Percentiles rank a stretch among this genome's conserved stretches.
Evolutionary conservation across 2,113 vertebrate species (phyloP).

Genomic region (Fulmarus glacialis): DNA sequence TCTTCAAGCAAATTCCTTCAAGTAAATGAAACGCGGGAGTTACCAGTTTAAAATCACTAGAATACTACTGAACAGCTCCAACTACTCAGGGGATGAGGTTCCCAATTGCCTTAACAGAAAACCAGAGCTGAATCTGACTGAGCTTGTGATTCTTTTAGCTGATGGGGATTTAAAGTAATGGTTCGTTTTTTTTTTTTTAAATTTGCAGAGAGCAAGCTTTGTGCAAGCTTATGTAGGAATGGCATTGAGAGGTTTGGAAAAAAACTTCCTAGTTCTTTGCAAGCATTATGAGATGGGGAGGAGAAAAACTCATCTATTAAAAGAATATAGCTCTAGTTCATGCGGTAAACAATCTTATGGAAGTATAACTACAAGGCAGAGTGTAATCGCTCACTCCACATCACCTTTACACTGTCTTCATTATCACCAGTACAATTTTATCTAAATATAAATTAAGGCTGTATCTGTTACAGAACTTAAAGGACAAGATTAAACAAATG

Average conservation of each 20-base stretch:
- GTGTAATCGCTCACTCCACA: background rate
- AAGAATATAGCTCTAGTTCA: background rate
- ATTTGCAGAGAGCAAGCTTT: background rate
- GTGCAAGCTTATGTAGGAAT: background rate
- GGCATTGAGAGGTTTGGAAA: background rate
- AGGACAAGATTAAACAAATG: background rate
- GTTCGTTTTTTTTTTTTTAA: too few species aligned
- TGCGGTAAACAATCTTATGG: background rate
- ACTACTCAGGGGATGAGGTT: background rate
- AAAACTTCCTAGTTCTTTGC: background rate
- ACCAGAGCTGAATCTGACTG: accelerated
- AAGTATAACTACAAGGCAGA: background rate
- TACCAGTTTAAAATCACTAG: background rate
- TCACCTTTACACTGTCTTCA: background rate
- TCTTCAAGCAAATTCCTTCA: background rate
- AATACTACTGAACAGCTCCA: background rate
- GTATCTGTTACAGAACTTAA: background rate
- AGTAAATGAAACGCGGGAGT: background rate
- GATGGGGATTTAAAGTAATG: background rate
- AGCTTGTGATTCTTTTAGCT: background rate
- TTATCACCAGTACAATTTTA: background rate
- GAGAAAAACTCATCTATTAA: conserved; percentile 25
- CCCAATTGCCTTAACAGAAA: background rate
- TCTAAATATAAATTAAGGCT: background rate
- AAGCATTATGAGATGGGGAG: background rate